These are phyloP conservation scores for Tachina grossa DNA, from an alignment of 2,888 invertebrate species.

Conservation along the genomic window DNA sequence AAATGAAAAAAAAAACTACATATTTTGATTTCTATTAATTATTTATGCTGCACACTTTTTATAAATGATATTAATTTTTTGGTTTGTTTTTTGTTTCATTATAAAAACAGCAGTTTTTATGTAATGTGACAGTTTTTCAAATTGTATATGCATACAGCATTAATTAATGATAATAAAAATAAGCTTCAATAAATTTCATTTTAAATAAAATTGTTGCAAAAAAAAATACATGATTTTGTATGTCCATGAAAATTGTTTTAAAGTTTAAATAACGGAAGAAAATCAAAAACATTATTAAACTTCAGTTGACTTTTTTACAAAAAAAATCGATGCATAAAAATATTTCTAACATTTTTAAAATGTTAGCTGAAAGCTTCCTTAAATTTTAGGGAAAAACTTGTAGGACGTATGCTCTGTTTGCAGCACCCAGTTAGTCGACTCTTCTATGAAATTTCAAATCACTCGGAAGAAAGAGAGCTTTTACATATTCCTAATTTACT, in stretches of 20 bases:
- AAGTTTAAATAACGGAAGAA: neutral
- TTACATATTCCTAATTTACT: too few relatives aligned
- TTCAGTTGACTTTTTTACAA: too few relatives aligned
- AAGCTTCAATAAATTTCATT: slow-evolving; percentile 46
- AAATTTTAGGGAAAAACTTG: too few relatives aligned
- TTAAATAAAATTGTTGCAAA: slow-evolving; percentile 15
- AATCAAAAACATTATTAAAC: neutral
- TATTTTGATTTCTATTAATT: slow-evolving; percentile 40
- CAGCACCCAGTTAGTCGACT: too few relatives aligned
- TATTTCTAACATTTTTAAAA: too few relatives aligned
- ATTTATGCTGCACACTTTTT: slow-evolving; percentile 20
- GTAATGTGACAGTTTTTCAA: slow-evolving; percentile 37
- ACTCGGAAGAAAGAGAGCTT: too few relatives aligned
- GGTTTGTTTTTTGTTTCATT: neutral
- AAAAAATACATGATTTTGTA: slow-evolving; percentile 1
- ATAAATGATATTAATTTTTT: slow-evolving; percentile 18
- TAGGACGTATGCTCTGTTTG: too few relatives aligned
- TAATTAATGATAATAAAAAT: slow-evolving; percentile 56
- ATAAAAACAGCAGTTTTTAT: slow-evolving; percentile 32
- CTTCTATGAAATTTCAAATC: too few relatives aligned
- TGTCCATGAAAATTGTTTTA: neutral
- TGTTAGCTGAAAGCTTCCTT: too few relatives aligned
- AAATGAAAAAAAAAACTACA: neutral
- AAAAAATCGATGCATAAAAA: too few relatives aligned
- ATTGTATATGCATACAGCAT: slow-evolving; percentile 16